phyloP scores from a whole-genome alignment of 1,140 invertebrate species.

The Maniola jurtina region DNA sequence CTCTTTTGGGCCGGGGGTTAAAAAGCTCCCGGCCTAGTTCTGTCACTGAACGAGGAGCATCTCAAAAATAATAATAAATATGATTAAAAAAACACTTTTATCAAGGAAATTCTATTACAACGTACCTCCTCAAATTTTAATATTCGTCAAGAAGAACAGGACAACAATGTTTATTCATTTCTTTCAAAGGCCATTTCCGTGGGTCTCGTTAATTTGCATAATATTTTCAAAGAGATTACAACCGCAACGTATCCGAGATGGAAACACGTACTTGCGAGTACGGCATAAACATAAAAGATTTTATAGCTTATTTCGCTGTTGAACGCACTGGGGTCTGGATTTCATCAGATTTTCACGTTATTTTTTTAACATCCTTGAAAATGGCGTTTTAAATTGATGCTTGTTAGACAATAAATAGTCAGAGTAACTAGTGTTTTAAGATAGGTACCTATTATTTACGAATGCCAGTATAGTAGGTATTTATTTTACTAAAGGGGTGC shows the following conservation, averaged over 20 bases:
- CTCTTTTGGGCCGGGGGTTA: too few relatives aligned
- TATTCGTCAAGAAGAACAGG: neutral
- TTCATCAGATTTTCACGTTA: slow-evolving; percentile 5
- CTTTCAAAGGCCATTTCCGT: neutral
- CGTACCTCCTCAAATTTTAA: too few relatives aligned
- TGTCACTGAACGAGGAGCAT: too few relatives aligned
- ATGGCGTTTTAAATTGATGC: neutral
- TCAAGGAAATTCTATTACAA: too few relatives aligned
- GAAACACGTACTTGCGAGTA: slow-evolving; percentile 12
- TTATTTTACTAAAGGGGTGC: too few relatives aligned
- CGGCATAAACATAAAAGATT: slow-evolving; percentile 17
- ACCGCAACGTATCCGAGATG: slow-evolving; percentile 9
- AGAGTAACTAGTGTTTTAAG: neutral
- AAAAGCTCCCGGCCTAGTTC: too few relatives aligned
- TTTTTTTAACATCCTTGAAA: neutral
- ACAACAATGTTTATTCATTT: neutral
- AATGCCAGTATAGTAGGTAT: too few relatives aligned
- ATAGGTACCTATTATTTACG: too few relatives aligned
- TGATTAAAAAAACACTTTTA: too few relatives aligned
- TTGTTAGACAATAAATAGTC: neutral
- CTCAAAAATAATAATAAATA: too few relatives aligned
- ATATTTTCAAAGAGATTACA: slow-evolving; percentile 11
- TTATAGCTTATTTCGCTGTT: slow-evolving; percentile 13
- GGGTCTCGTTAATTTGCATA: slow-evolving; percentile 4
- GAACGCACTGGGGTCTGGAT: slow-evolving; percentile 6